phyloP scores from a whole-genome alignment of 2,797 vertebrate species.

The Paratrypauchen microcephalus region DNA sequence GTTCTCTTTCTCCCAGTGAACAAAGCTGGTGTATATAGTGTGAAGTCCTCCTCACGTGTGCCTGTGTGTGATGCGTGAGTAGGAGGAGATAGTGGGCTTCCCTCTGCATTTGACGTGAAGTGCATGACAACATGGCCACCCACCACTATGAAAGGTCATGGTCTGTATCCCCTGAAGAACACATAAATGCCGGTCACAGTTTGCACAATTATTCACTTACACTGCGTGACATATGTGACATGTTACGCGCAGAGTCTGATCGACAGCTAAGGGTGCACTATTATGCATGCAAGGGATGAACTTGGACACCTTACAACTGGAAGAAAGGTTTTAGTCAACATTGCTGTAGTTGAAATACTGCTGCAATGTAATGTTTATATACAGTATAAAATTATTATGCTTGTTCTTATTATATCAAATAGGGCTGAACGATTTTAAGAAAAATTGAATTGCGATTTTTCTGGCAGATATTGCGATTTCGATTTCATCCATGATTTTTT shows the following conservation, averaged over 20 bases:
- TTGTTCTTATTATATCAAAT: too few species aligned
- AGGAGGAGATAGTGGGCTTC: constrained; percentile 45
- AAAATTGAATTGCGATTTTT: too few species aligned
- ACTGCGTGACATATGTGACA: constrained; percentile 48
- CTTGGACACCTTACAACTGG: neutral
- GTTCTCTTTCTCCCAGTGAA: constrained; percentile 26
- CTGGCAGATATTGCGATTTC: too few species aligned
- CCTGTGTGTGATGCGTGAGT: constrained; percentile 17
- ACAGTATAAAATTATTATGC: too few species aligned
- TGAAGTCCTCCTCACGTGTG: constrained; percentile 15
- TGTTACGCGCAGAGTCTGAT: constrained; percentile 31
- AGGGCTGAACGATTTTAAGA: too few species aligned
- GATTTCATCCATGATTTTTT: too few species aligned
- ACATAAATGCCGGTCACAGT: constrained; percentile 47
- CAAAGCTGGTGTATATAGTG: constrained; percentile 16
- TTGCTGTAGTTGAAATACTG: neutral
- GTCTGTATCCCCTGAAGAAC: constrained; percentile 48
- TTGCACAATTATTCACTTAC: constrained; percentile 31
- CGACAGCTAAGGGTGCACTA: constrained; percentile 16
- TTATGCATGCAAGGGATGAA: neutral
- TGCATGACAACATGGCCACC: constrained; percentile 43
- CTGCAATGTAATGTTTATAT: too few species aligned
- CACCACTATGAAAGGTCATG: constrained; percentile 47
- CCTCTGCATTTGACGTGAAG: constrained; percentile 40
- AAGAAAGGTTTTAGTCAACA: neutral